phyloP scores from a whole-genome alignment of 2,888 invertebrate genomes.

The Scaptomyza flava region DNA sequence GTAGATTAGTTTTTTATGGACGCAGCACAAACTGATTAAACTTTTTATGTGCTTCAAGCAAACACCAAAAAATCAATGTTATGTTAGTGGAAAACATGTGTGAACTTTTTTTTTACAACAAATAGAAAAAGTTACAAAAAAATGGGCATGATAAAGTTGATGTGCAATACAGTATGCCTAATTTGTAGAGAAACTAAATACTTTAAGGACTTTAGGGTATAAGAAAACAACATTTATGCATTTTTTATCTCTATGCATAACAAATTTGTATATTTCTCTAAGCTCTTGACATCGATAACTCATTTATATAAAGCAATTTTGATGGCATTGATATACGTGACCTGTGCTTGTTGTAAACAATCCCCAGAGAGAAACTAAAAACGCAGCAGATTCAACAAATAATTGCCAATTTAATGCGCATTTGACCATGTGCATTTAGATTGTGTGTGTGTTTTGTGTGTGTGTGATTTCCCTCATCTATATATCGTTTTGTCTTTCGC shows the following conservation, averaged over 20 bases:
- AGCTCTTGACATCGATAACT: conserved; percentile 3
- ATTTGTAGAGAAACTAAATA: neutral
- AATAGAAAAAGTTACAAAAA: neutral
- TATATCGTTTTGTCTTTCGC: conserved; percentile 15
- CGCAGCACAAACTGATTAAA: conserved; percentile 72
- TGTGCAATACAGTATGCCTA: no score
- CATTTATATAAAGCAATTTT: conserved; percentile 2
- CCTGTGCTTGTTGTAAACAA: neutral
- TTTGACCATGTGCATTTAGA: conserved; percentile 43
- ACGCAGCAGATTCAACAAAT: conserved; percentile 47
- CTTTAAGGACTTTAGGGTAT: neutral
- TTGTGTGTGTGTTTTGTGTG: conserved; percentile 1
- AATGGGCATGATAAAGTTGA: neutral
- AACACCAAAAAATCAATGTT: conserved; percentile 47
- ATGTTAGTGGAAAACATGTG: conserved; percentile 8
- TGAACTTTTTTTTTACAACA: neutral
- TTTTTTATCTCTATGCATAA: neutral
- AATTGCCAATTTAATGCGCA: conserved; percentile 75
- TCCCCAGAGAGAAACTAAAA: conserved; percentile 20
- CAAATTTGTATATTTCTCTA: neutral
- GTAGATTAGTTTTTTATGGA: conserved; percentile 70
- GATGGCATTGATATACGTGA: conserved; percentile 7
- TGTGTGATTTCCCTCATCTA: neutral
- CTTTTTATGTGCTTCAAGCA: conserved; percentile 27
- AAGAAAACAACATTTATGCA: neutral